Evolutionary conservation across 2,888 invertebrate species (phyloP).

Genomic region (Epistrophella euchroma): DNA sequence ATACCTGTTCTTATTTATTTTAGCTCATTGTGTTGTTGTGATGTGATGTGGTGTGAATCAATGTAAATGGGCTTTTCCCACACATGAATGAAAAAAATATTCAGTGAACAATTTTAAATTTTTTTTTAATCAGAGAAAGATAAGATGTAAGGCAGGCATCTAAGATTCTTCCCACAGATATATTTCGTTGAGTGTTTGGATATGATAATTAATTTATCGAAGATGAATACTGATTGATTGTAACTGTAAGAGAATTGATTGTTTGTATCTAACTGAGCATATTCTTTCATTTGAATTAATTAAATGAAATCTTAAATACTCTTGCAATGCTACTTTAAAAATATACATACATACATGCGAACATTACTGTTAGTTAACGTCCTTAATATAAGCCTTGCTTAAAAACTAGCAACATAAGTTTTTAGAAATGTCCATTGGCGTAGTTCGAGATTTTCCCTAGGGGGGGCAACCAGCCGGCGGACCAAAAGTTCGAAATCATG

Average conservation of each 20-base stretch:
- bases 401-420: too few relatives aligned
- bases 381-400: too few relatives aligned
- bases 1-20: constrained; percentile 29
- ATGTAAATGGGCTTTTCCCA: constrained; percentile 45
- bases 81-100: constrained; percentile 42
- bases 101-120: constrained; percentile 1
- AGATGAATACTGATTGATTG: constrained; percentile 16
- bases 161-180: constrained; percentile 14
- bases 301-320: background rate
- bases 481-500: too few relatives aligned
- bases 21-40: constrained; percentile 9
- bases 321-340: too few relatives aligned
- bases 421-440: too few relatives aligned
- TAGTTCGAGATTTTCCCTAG: too few relatives aligned
- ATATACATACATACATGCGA: too few relatives aligned
- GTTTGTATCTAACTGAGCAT: background rate
- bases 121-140: constrained; percentile 15
- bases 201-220: constrained; percentile 26
- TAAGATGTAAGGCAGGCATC: constrained; percentile 12
- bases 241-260: background rate
- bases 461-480: too few relatives aligned
- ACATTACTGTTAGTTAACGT: too few relatives aligned
- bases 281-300: background rate
- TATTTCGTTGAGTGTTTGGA: constrained; percentile 14
- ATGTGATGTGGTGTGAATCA: constrained; percentile 42